Conservation (phyloP, 2,797 vertebrate genomes). For the Anniella stebbinsi region DNA sequence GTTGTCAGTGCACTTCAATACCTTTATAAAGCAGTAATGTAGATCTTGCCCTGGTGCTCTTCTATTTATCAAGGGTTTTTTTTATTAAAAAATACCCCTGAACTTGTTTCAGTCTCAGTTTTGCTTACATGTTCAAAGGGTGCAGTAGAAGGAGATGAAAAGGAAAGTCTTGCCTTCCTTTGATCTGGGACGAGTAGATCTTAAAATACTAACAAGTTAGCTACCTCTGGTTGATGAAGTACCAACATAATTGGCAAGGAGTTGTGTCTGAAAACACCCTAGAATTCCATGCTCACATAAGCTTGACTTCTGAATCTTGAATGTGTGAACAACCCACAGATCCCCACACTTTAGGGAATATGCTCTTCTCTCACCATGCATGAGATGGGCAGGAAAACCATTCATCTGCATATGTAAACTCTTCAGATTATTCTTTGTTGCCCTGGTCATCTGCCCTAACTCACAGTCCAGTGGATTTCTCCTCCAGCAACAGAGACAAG, state of each 20-base stretch:
- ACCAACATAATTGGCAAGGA: neutral
- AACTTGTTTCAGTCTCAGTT: neutral
- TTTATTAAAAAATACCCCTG: too few species aligned
- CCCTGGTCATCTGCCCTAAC: neutral
- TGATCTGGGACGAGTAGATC: neutral
- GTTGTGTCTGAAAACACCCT: neutral
- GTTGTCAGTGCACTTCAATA: too few species aligned
- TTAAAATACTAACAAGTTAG: neutral
- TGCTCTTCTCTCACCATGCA: neutral
- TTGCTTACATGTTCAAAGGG: neutral
- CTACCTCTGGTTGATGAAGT: neutral
- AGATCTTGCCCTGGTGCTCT: too few species aligned
- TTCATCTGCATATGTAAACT: neutral
- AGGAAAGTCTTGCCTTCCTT: too few species aligned
- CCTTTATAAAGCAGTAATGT: too few species aligned
- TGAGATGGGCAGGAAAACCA: neutral
- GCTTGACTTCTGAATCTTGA: neutral
- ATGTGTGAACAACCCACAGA: neutral
- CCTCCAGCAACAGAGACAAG: neutral
- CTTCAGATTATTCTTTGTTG: neutral
- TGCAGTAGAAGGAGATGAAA: neutral
- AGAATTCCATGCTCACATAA: neutral
- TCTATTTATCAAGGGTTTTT: too few species aligned
- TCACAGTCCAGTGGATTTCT: neutral
- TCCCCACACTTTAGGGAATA: neutral